Evolutionary conservation across 2,113 vertebrate species (phyloP).

Genomic region (Probosciger aterrimus): DNA sequence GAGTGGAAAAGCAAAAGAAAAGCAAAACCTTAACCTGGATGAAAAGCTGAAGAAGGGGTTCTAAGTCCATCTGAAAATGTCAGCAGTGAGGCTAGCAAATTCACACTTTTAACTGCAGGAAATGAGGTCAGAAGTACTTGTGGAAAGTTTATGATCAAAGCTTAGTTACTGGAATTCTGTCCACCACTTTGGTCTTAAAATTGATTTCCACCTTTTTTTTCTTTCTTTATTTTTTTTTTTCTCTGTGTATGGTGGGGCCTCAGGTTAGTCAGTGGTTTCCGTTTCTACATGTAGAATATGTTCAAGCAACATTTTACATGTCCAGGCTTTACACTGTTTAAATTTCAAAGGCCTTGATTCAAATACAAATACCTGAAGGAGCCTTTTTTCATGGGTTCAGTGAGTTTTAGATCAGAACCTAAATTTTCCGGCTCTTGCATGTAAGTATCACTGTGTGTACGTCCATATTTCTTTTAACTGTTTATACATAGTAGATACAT

Average conservation of each 20-base stretch:
- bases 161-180: not conserved
- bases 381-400: not conserved
- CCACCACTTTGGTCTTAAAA: not conserved
- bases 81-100: not conserved
- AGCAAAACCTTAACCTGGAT: not conserved
- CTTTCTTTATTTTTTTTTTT: not conserved
- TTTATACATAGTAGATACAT: not conserved
- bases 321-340: not conserved
- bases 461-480: not conserved
- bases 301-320: not conserved
- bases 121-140: not conserved
- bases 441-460: not conserved
- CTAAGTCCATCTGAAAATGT: not conserved
- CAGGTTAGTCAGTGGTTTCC: not conserved
- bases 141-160: not conserved
- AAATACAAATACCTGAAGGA: not conserved
- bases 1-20: not conserved
- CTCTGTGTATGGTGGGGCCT: not conserved
- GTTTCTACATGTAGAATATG: not conserved
- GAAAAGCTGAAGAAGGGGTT: not conserved
- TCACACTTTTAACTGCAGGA: not conserved
- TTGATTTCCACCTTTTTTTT: not conserved
- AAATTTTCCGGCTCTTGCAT: not conserved
- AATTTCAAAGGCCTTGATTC: not conserved
- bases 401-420: not conserved